Evolutionary conservation across 2,797 vertebrate species (phyloP).

Genomic region (Aselliscus stoliczkanus): DNA sequence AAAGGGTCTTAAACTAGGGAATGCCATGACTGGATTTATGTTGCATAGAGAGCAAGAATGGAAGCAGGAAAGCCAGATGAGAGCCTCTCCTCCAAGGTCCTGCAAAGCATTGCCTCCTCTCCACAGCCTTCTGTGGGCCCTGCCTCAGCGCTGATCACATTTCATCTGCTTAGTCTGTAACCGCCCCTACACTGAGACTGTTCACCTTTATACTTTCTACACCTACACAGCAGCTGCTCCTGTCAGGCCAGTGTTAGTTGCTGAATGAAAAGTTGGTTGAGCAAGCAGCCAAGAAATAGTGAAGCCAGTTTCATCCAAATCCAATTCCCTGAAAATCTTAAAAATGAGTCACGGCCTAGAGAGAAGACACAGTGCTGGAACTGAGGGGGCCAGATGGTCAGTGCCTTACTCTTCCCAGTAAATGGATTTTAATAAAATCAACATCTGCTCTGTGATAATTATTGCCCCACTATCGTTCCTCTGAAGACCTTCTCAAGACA

Average conservation of each 20-base stretch:
- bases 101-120: neutral
- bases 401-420: conserved; percentile 29
- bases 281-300: neutral
- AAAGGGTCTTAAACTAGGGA: neutral
- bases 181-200: neutral
- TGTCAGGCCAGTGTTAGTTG: neutral
- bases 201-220: neutral
- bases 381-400: conserved; percentile 44
- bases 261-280: neutral
- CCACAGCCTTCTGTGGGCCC: neutral
- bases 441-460: conserved; percentile 61
- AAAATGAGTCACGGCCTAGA: neutral
- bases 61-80: neutral
- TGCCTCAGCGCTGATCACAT: neutral
- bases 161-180: neutral
- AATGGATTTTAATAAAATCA: conserved; percentile 63
- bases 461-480: conserved; percentile 17
- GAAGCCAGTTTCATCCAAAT: conserved; percentile 23
- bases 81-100: neutral
- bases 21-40: neutral
- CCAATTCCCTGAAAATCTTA: conserved; percentile 41
- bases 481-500: conserved; percentile 44
- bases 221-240: neutral
- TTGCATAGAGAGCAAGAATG: neutral
- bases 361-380: neutral